phyloP scores from a whole-genome alignment of 2,797 vertebrate species.

The Enteromius paludinosus region DNA sequence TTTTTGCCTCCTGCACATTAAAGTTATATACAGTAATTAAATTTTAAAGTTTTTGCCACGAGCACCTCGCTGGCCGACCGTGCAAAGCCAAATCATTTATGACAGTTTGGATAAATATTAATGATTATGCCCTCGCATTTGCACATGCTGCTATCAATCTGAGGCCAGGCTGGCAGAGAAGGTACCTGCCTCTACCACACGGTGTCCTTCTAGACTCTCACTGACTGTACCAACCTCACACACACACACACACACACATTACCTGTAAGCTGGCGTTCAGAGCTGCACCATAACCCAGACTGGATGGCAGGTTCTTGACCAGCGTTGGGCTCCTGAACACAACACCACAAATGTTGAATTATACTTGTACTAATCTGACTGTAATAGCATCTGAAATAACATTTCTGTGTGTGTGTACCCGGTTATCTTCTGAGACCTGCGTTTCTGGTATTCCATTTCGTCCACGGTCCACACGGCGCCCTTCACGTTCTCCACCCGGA shows the following conservation, averaged over 20 bases:
- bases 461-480: conserved; percentile 99
- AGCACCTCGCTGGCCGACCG: conserved; percentile 89
- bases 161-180: conserved; percentile 75
- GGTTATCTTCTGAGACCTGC: conserved; percentile 99
- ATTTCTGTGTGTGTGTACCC: conserved; percentile 79
- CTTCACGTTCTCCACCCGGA: conserved; percentile 99
- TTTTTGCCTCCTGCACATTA: conserved; percentile 93
- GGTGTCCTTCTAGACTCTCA: conserved; percentile 95
- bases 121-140: conserved; percentile 94
- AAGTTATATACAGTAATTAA: conserved; percentile 98
- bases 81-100: conserved; percentile 98
- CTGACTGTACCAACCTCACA: conserved; percentile 74
- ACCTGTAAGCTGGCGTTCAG: conserved; percentile 99
- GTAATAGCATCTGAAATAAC: neutral
- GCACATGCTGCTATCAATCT: conserved; percentile 93
- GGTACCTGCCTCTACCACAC: conserved; percentile 93
- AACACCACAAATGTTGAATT: conserved; percentile 18
- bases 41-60: conserved; percentile 97
- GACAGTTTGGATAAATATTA: conserved; percentile 99
- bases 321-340: conserved; percentile 91
- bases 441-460: conserved; percentile 98
- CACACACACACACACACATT: conserved; percentile 11
- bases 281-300: conserved; percentile 96
- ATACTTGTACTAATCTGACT: neutral
- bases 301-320: conserved; percentile 98